A percentile compares a stretch with the other conserved stretches of the same genome.
Evolutionary conservation across 2,113 vertebrate species (phyloP).

Genomic region (Colaptes auratus): DNA sequence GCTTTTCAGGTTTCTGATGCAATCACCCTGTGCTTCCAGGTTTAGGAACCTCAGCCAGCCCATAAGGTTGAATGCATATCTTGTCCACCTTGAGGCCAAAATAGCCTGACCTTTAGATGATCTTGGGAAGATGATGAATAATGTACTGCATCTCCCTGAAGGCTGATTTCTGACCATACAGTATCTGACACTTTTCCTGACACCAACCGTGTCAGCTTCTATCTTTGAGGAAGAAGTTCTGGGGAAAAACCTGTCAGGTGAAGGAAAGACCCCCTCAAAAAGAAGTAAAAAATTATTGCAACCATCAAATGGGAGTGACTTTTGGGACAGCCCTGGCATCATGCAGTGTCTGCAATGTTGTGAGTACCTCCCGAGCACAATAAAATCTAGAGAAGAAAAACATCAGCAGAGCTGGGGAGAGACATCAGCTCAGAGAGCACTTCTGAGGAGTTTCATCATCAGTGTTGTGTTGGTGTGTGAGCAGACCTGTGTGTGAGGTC

Average conservation of each 20-base stretch:
- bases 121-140: constrained; percentile 46
- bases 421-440: background rate
- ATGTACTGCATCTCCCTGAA: constrained; percentile 41
- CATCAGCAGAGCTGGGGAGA: background rate
- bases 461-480: fast-evolving
- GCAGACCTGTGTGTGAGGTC: background rate
- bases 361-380: background rate
- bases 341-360: fast-evolving
- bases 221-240: background rate
- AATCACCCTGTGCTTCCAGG: background rate
- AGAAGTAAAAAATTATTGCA: background rate
- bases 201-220: background rate
- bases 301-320: background rate
- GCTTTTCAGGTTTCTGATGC: constrained; percentile 58
- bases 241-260: background rate
- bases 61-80: background rate
- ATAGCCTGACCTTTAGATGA: constrained; percentile 55
- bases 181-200: constrained; percentile 25
- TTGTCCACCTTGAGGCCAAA: constrained; percentile 35
- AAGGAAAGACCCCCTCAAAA: background rate
- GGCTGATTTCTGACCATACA: constrained; percentile 12
- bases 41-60: background rate
- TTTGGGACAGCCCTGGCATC: background rate
- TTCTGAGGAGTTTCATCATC: background rate
- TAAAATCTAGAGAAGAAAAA: background rate